These are phyloP conservation scores for Struthio camelus DNA, from an alignment of 2,113 vertebrate genomes.

Conservation along the genomic window DNA sequence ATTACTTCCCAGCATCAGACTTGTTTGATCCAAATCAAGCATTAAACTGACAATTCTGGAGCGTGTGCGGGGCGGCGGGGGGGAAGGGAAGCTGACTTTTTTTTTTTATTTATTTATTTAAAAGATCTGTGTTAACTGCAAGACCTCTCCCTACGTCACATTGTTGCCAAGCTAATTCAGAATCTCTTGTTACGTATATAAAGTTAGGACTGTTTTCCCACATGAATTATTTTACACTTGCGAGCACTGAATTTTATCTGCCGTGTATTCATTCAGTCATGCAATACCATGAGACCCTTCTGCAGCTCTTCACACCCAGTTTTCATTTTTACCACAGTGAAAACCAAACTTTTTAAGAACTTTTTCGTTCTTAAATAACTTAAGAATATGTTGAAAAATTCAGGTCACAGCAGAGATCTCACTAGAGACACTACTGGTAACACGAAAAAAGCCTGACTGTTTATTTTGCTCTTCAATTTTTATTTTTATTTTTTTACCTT, in stretches of 20 bases:
- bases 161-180: not conserved
- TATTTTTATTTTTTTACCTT: too few species aligned
- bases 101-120: too few species aligned
- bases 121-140: not conserved
- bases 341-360: not conserved
- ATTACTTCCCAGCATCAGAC: not conserved
- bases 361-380: not conserved
- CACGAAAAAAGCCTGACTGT: not conserved
- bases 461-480: not conserved
- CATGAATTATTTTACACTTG: rapidly evolving
- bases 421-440: not conserved
- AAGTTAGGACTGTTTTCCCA: not conserved
- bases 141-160: not conserved
- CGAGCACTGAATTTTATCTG: not conserved
- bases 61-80: too few species aligned
- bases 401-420: not conserved
- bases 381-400: not conserved
- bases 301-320: not conserved
- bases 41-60: not conserved
- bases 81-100: not conserved
- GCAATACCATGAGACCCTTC: not conserved
- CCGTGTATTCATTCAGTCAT: not conserved
- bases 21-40: not conserved
- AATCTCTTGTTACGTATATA: not conserved
- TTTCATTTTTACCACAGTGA: not conserved